Conservation (phyloP, 1,140 invertebrate genomes). For the Palaemon carinicauda region DNA sequence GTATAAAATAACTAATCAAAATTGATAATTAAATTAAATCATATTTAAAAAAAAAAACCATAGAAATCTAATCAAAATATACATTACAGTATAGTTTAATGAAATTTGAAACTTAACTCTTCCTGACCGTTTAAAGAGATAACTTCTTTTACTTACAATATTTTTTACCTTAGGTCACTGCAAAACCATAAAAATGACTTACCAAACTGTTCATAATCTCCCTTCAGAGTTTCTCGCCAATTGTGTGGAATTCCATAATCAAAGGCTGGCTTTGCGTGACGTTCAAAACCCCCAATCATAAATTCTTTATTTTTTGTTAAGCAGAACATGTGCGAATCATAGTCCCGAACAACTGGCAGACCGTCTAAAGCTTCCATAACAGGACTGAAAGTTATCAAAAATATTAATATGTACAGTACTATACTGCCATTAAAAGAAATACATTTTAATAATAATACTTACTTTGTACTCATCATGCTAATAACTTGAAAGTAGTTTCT, state of each 20-base stretch:
- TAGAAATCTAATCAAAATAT: no score
- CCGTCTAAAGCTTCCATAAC: conserved; percentile 33
- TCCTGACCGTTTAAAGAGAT: not conserved
- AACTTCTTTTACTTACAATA: conserved; percentile 4
- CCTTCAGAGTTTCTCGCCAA: conserved; percentile 68
- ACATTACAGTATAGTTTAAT: no score
- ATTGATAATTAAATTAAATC: no score
- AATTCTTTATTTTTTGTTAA: conserved; percentile 67
- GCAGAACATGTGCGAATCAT: conserved; percentile 88
- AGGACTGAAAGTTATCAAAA: conserved; percentile 70
- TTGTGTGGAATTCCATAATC: conserved; percentile 77
- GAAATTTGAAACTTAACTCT: conserved; percentile 18
- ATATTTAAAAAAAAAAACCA: no score
- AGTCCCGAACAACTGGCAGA: conserved; percentile 81
- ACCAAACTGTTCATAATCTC: conserved; percentile 71
- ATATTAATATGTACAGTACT: no score
- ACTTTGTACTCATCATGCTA: no score
- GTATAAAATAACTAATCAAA: no score
- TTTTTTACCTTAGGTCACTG: conserved; percentile 45
- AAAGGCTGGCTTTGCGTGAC: conserved; percentile 86
- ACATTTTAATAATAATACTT: no score
- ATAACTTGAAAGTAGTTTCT: no score
- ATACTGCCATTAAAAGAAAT: no score
- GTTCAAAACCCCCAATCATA: conserved; percentile 85
- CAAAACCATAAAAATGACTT: not conserved